phyloP scores from a whole-genome alignment of 2,797 vertebrate genomes.

The Hydrocynus forskahlii region DNA sequence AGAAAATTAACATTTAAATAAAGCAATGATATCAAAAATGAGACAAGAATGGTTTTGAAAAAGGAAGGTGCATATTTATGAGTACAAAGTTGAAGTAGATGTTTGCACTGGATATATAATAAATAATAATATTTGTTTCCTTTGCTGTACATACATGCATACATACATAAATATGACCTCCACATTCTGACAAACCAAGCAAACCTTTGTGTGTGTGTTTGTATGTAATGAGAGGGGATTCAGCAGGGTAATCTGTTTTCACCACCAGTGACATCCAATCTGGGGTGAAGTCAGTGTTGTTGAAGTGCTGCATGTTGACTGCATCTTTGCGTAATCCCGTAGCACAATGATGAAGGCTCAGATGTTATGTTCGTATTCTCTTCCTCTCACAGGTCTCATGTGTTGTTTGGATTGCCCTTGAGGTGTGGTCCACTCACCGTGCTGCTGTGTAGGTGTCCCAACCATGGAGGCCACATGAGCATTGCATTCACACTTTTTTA shows the following conservation, averaged over 20 bases:
- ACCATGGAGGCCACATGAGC: background rate
- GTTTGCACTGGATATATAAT: too few relatives aligned
- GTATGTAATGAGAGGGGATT: slow-evolving; percentile 39
- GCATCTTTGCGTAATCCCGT: slow-evolving; percentile 66
- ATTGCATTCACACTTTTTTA: background rate
- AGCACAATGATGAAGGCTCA: slow-evolving; percentile 71
- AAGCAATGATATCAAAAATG: too few relatives aligned
- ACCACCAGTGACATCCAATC: slow-evolving; percentile 64
- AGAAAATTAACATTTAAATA: too few relatives aligned
- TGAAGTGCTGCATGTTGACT: slow-evolving; percentile 67
- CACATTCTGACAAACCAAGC: background rate
- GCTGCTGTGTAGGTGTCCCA: background rate
- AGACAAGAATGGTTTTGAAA: too few relatives aligned
- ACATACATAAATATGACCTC: background rate
- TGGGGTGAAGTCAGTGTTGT: slow-evolving; percentile 73
- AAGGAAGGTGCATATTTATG: too few relatives aligned
- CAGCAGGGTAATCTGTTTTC: slow-evolving; percentile 69
- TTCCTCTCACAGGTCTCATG: slow-evolving; percentile 35
- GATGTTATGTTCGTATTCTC: slow-evolving; percentile 58
- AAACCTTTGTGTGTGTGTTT: slow-evolving; percentile 12
- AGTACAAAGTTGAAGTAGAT: too few relatives aligned
- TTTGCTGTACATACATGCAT: too few relatives aligned
- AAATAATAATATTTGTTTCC: too few relatives aligned
- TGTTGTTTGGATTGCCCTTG: slow-evolving; percentile 31
- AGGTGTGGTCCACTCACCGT: slow-evolving; percentile 11